Evolutionary conservation across 2,113 vertebrate species (phyloP).

Genomic region (Centrocercus urophasianus): DNA sequence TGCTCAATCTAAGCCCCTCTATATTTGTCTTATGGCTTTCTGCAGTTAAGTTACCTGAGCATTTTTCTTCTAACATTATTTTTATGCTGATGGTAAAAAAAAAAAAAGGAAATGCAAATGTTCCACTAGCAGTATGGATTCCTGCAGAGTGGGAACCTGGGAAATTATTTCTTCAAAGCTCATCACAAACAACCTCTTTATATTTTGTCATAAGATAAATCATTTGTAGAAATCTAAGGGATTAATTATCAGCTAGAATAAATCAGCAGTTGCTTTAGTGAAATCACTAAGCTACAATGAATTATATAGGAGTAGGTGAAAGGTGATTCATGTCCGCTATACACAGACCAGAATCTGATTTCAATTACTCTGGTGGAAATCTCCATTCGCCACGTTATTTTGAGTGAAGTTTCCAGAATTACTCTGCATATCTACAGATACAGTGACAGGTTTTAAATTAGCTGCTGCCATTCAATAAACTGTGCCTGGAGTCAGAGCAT

Average conservation of each 20-base stretch:
- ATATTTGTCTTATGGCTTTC: not conserved
- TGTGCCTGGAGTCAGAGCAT: not conserved
- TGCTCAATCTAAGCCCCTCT: not conserved
- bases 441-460: not conserved
- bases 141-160: conserved; percentile 5
- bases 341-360: conserved; percentile 10
- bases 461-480: not conserved
- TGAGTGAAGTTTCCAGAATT: conserved; percentile 38
- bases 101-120: conserved; percentile 35
- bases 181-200: not conserved
- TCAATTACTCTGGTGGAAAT: not conserved
- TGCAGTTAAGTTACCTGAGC: conserved; percentile 1
- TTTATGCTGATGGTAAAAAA: conserved; percentile 5
- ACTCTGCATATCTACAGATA: not conserved
- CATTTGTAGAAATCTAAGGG: conserved; percentile 32
- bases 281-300: not conserved
- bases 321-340: not conserved
- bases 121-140: not conserved
- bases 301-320: not conserved
- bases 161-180: conserved; percentile 49
- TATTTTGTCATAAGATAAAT: conserved; percentile 18
- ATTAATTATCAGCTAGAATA: conserved; percentile 38
- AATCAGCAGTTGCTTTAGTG: conserved; percentile 18
- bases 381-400: not conserved
- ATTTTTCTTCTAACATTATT: not conserved